Evolutionary conservation across 2,797 vertebrate genomes (phyloP), one percentile per base, ranked within the genome.

Genomic region (Dallia pectoralis): DNA sequence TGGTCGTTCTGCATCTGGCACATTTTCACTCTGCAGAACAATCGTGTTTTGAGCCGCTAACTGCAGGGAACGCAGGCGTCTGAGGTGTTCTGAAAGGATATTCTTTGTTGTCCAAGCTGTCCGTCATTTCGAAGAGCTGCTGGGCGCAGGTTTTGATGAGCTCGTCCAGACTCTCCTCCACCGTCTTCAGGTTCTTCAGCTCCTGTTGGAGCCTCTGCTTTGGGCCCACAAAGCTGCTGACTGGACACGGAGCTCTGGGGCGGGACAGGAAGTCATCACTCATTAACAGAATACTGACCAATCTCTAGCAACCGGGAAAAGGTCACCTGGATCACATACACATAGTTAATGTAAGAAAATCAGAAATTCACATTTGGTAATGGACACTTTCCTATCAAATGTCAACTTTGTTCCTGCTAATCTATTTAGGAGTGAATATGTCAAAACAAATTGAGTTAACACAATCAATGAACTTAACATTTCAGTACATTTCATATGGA

Each of bases 81-180:
- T n/a, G 33, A 3, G 3, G 27, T 49, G 22, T 5, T 33, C 15
- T 16, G 1, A 29, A 93, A 97, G 96, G 97, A 98, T 98, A 98
- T 97, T 88, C 87, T 29, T 93, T 90, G 70, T 95, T 96, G 29
- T 92, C 88, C 49, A 86, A 83, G 84, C 96, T 87, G 66, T 98
- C 96, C 0, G 93, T 96, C 86, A 98, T 84, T 47, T 93, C 87
- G 56, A 96, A 96, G 49, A 99, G 87, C 80, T 98, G 94, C 81
- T 96, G 93, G 14, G 96, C 94, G 25, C 96, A 97, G 69, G 92
- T 92, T 75, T 94, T 96, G 80, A 98, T 97, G 79, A 99, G 89
- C 71, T 91, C 87, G 81, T 98, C 97, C 82, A 99, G 84, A 5
- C 94, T 93, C 70, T 95, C 95, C 85, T 99, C 97, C 93, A 96